Evolutionary conservation across 2,797 vertebrate species (phyloP).

Genomic region (Stomatorhinus walkeri): DNA sequence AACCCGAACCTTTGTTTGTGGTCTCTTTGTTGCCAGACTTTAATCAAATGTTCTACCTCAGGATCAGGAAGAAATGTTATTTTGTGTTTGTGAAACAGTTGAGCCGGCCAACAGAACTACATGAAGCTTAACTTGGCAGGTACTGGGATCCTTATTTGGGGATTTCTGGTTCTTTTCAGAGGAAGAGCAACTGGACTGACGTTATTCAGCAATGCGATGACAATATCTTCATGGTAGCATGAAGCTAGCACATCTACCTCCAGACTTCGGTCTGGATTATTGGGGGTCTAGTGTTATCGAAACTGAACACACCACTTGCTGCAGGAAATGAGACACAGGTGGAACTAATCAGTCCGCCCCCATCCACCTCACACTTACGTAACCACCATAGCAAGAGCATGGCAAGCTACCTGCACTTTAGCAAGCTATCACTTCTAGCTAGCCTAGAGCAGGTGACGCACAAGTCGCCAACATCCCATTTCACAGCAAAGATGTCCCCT

Average conservation of each 20-base stretch:
- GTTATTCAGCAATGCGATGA: neutral
- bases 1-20: neutral
- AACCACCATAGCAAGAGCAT: neutral
- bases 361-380: constrained; percentile 2
- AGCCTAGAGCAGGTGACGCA: neutral
- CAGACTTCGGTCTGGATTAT: neutral
- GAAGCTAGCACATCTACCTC: neutral
- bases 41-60: neutral
- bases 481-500: constrained; percentile 5
- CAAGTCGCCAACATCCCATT: neutral
- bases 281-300: neutral
- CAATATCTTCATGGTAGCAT: neutral
- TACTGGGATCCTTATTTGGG: neutral
- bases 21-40: neutral
- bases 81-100: neutral
- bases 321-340: neutral
- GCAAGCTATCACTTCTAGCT: neutral
- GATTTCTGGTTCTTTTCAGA: neutral
- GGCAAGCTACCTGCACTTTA: neutral
- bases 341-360: neutral
- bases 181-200: neutral
- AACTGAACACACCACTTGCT: neutral
- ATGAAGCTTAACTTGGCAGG: neutral
- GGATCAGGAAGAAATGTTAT: neutral
- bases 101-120: neutral